Evolutionary conservation across 2,113 vertebrate species (phyloP), one percentile per base, ranked within the genome.

Genomic region (Solea solea): DNA sequence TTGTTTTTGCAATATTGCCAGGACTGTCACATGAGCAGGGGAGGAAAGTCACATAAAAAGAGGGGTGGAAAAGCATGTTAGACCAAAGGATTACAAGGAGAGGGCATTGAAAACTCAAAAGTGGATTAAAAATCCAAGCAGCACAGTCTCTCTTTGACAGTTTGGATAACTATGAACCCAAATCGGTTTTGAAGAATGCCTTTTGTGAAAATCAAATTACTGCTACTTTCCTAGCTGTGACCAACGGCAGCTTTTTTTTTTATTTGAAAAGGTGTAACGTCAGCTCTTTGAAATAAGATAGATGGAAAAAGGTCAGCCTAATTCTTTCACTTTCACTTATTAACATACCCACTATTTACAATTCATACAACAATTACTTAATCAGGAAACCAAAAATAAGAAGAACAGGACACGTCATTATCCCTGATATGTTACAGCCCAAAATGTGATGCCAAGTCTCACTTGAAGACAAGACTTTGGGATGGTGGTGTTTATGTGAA

Each of bases 1-100:
- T 65, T 88, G 59, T 74, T 86, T 86, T 86, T 78, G 64, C 28
- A 44, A 51, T 57, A 68, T 53, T 2, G 2, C 14, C 49, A 41
- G 14, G 52, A 71, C 14, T 69, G 72, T 83, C 81, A 88, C 67
- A 74, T 69, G 58, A 68, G 49, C 7, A 62, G 46, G 55, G n/a
- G 51, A 69, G 70, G 27, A 46, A 72, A 66, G 50, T 27, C 46
- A 1, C 55, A 68, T 74, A 59, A 75, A 72, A 68, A 59, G 64
- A 50, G 39, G 7, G 74, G 44, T 44, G 51, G 58, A 50, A 69
- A 79, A 69, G 27, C 53, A 78, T 34, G 28, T 41, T 58, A 75
- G 54, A 52, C 40, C 39, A 16, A 61, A 21, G 59, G 53, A 72
- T 70, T 64, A 68, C 42, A 53, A 39, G 53, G 74, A 16, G n/a